Evolutionary conservation across 2,113 vertebrate species (phyloP), one percentile per base, ranked within the genome.

Genomic region (Microtus richardsoni): DNA sequence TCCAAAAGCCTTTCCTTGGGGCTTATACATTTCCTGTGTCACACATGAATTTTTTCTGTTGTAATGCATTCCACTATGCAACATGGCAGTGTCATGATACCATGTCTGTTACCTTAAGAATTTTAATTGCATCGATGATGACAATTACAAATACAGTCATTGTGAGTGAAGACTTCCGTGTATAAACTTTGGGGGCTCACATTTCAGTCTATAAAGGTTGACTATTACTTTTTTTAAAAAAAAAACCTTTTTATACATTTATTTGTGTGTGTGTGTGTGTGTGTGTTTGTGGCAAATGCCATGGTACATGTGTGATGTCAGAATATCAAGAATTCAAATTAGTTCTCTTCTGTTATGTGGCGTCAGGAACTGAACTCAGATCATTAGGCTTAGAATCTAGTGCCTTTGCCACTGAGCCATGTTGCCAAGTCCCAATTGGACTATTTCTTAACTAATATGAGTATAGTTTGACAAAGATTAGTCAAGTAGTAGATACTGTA

Each of bases 361-460:
- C 21, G 7, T 82, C 5, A 82, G 79, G 52, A 7, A 26, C n/a
- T 54, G 33, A 24, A 58, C 36, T 82, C 79, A 39, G 36, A 21
- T 14, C 33, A 12, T 54, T 19, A 84, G 54, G 39, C 39, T 30
- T 84, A 22, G 24, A 7, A 44, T 28, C 1, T 2, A 41, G 54
- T 62, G 5, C 80, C 14, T 33, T 64, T 64, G 28, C 26, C 39
- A 33, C 39, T 33, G 26, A 47, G 28, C 62, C 5, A 6, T 85
- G 4, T 66, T 66, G 26, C 58, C 3, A 33, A 21, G 26, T 4
- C 16, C 60, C 1, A 66, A 0, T 87, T 91, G 41, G 28, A 44
- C 44, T 90, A 0, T 84, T 95, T 90, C 7, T 96, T 90, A 83
- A 92, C 49, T 64, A 77, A 94, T 41, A 7, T 26, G 26, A 73